Conservation (phyloP, 2,113 vertebrate species). For the Tupaia chinensis region DNA sequence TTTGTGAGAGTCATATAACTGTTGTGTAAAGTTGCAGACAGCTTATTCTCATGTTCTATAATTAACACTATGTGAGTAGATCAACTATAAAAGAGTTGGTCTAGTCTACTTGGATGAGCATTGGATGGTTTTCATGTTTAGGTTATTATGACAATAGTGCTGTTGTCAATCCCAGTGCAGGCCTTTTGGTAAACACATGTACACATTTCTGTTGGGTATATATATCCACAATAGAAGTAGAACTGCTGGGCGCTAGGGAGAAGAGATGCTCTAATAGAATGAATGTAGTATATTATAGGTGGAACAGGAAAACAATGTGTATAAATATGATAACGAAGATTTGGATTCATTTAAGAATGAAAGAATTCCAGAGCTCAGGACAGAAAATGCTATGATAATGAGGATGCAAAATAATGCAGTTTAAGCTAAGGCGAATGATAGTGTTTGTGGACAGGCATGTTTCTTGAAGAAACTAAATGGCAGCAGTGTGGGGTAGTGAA, state of each 20-base stretch:
- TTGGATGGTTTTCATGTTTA: neutral
- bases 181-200: neutral
- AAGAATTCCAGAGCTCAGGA: neutral
- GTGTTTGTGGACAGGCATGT: accelerated
- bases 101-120: neutral
- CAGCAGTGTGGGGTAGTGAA: neutral
- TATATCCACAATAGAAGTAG: neutral
- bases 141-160: neutral
- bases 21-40: neutral
- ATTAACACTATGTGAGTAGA: neutral
- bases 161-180: neutral
- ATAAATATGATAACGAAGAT: neutral
- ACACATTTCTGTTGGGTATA: neutral
- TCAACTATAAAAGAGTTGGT: neutral
- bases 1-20: neutral
- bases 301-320: neutral
- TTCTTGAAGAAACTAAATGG: neutral
- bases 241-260: neutral
- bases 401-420: neutral
- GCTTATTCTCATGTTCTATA: neutral
- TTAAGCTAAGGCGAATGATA: neutral
- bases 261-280: neutral
- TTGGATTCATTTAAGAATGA: neutral
- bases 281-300: neutral
- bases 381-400: neutral